Evolutionary conservation across 2,797 vertebrate genomes (phyloP).

Genomic region (Intellagama lesueurii): DNA sequence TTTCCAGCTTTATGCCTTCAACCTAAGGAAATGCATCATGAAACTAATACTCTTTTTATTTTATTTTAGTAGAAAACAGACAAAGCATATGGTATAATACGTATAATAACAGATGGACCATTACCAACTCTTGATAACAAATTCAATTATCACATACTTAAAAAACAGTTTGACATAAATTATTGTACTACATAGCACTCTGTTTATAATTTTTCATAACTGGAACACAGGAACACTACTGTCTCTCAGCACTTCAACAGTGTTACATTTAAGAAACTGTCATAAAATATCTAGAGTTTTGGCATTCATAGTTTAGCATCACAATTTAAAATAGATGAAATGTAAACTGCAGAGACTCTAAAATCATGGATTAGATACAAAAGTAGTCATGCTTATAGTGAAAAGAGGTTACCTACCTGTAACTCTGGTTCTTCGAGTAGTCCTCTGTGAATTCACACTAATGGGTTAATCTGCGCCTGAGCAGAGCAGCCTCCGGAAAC

Average conservation of each 20-base stretch:
- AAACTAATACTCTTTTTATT: constrained; percentile 60
- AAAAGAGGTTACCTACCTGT: neutral
- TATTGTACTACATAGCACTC: constrained; percentile 28
- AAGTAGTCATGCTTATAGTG: neutral
- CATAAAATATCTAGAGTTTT: neutral
- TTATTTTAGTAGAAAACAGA: constrained; percentile 44
- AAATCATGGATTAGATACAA: neutral
- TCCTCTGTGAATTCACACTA: too few relatives aligned
- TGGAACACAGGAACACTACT: constrained; percentile 28
- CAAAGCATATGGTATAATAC: constrained; percentile 29
- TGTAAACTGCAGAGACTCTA: neutral
- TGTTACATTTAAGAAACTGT: neutral
- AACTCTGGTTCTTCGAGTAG: too few relatives aligned
- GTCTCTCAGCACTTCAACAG: constrained; percentile 23
- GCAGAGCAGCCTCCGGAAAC: too few relatives aligned
- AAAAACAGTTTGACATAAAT: constrained; percentile 26
- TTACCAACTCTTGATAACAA: constrained; percentile 51
- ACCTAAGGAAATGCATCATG: constrained; percentile 43
- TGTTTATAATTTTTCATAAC: constrained; percentile 38
- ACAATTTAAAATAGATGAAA: neutral
- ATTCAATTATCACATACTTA: constrained; percentile 42
- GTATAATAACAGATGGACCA: constrained; percentile 41
- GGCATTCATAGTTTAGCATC: neutral
- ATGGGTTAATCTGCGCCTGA: too few relatives aligned
- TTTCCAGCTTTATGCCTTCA: neutral